Percentiles rank a stretch among this genome's conserved stretches.
Evolutionary conservation across 2,113 vertebrate genomes (phyloP).

Genomic region (Limanda limanda): DNA sequence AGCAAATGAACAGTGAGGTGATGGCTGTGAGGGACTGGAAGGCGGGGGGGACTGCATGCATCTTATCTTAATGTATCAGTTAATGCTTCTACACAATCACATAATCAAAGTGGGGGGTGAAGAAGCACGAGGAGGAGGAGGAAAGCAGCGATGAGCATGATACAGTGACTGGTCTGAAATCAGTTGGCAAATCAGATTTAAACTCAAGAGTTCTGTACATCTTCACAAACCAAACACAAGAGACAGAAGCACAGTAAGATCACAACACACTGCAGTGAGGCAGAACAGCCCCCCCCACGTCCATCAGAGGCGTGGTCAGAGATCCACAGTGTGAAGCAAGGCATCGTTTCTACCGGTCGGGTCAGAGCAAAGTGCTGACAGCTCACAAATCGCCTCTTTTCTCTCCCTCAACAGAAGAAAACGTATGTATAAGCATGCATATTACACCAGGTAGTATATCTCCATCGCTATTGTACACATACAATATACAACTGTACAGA

Average conservation of each 20-base stretch:
- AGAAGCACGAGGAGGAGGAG: neutral
- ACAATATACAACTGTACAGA: constrained; percentile 70
- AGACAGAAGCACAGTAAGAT: constrained; percentile 26
- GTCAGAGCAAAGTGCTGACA: constrained; percentile 62
- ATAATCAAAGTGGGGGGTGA: constrained; percentile 35
- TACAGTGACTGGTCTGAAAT: constrained; percentile 64
- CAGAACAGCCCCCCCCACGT: constrained; percentile 23
- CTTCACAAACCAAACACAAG: constrained; percentile 41
- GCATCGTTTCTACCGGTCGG: constrained; percentile 40
- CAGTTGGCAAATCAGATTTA: constrained; percentile 41
- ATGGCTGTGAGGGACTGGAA: neutral
- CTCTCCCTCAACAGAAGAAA: constrained; percentile 25
- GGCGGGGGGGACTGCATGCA: constrained; percentile 40
- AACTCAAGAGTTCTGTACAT: constrained; percentile 37
- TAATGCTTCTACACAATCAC: constrained; percentile 36
- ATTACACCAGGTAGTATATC: constrained; percentile 69
- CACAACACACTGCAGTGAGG: constrained; percentile 30
- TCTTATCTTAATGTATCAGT: neutral
- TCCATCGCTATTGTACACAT: constrained; percentile 71
- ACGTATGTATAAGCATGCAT: constrained; percentile 67
- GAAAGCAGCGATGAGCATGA: constrained; percentile 21
- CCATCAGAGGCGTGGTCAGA: constrained; percentile 30
- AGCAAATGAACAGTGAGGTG: constrained; percentile 53
- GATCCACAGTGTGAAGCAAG: constrained; percentile 71
- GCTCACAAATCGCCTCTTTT: constrained; percentile 43